Conservation (phyloP, 2,113 vertebrate genomes). For the Plectropomus leopardus region DNA sequence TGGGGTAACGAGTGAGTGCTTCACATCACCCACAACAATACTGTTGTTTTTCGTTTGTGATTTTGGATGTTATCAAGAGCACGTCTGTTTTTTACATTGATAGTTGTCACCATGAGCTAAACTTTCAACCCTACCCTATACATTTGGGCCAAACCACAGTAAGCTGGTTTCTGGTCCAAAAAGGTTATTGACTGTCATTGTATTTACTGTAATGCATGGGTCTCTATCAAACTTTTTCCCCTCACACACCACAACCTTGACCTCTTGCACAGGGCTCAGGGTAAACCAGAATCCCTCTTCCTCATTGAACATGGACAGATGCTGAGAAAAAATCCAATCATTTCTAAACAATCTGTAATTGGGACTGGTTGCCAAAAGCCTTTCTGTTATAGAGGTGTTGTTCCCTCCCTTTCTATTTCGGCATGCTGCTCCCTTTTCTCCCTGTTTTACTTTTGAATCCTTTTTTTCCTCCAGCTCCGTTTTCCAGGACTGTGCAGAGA, state of each 20-base stretch:
- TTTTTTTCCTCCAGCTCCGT: conserved; percentile 58
- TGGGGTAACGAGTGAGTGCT: not conserved
- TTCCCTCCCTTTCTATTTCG: conserved; percentile 27
- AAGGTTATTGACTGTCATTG: conserved; percentile 29
- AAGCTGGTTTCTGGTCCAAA: conserved; percentile 53
- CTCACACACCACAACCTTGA: conserved; percentile 29
- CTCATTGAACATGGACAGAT: conserved; percentile 6
- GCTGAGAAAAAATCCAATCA: not conserved
- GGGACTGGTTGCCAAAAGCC: conserved; percentile 62
- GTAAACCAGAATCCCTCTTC: conserved; percentile 50
- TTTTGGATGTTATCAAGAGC: conserved; percentile 19
- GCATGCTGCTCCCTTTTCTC: conserved; percentile 50
- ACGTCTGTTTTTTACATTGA: conserved; percentile 27
- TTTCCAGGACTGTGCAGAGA: conserved; percentile 71
- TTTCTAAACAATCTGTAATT: conserved; percentile 6
- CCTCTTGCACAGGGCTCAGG: conserved; percentile 54
- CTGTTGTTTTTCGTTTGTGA: not conserved
- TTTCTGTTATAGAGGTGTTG: conserved; percentile 41
- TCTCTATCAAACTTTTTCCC: conserved; percentile 9
- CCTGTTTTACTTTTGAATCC: conserved; percentile 23
- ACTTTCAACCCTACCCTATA: conserved; percentile 13
- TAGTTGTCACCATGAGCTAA: conserved; percentile 24
- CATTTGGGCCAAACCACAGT: conserved; percentile 43
- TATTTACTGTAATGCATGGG: conserved; percentile 56
- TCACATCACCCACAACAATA: not conserved